Percentiles rank a stretch among this genome's conserved stretches.
phyloP scores from a whole-genome alignment of 2,888 invertebrate species.

The Drosophila barbarae region DNA sequence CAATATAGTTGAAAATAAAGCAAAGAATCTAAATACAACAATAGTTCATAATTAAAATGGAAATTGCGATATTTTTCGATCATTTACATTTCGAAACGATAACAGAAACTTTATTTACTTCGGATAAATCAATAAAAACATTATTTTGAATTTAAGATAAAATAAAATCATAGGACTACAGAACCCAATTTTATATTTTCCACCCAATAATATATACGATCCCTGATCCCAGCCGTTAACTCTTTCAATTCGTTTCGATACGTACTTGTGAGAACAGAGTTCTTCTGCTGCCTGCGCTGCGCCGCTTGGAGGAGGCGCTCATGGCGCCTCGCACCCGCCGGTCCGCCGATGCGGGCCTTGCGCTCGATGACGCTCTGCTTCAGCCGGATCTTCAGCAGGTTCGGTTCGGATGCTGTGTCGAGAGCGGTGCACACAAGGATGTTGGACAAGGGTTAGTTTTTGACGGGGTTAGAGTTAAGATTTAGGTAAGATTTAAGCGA shows the following conservation, averaged over 20 bases:
- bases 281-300: constrained; percentile 81
- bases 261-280: constrained; percentile 80
- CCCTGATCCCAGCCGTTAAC: background rate
- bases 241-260: constrained; percentile 57
- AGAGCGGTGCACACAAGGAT: constrained; percentile 22
- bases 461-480: constrained; percentile 2
- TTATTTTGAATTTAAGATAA: background rate
- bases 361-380: constrained; percentile 97
- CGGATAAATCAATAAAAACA: background rate
- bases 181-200: background rate
- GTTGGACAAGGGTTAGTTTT: constrained; percentile 9
- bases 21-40: background rate
- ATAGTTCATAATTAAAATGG: background rate
- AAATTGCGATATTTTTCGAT: background rate
- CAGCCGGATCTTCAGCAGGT: constrained; percentile 94
- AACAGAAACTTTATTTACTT: background rate
- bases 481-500: background rate
- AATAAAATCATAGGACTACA: too few relatives aligned
- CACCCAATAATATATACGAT: background rate
- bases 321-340: constrained; percentile 90
- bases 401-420: constrained; percentile 94
- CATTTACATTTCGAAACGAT: background rate
- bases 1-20: background rate
- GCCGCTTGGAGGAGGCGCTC: constrained; percentile 86
- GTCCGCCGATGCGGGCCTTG: constrained; percentile 90